These are phyloP conservation scores for Xiphophorus couchianus DNA, from an alignment of 2,113 vertebrate genomes.

Conservation along the genomic window DNA sequence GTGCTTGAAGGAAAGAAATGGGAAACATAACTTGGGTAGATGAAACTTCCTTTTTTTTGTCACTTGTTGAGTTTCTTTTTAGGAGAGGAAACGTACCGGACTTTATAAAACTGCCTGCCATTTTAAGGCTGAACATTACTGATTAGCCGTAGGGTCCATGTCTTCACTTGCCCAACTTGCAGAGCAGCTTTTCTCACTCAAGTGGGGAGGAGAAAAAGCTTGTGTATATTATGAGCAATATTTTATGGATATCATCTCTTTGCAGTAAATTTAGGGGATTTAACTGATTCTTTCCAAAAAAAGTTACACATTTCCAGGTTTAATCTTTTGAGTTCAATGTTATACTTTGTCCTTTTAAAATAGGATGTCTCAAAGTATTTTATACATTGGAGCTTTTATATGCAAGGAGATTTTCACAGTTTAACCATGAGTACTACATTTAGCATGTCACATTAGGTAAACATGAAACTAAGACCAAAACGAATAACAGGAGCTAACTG, in stretches of 20 bases:
- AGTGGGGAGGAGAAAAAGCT: not conserved
- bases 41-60: not conserved
- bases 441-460: no score
- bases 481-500: no score
- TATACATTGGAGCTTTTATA: not conserved
- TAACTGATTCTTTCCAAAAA: not conserved
- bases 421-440: no score
- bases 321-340: not conserved
- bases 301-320: not conserved
- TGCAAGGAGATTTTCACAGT: no score
- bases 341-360: not conserved
- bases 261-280: not conserved
- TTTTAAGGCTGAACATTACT: not conserved
- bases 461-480: no score
- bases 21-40: not conserved
- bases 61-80: not conserved
- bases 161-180: constrained; percentile 47
- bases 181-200: constrained; percentile 22
- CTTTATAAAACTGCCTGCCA: not conserved
- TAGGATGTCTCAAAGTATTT: not conserved
- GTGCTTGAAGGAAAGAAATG: not conserved
- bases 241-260: not conserved
- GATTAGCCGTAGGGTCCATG: constrained; percentile 31
- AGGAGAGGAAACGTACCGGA: not conserved
- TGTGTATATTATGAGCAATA: not conserved